Evolutionary conservation across 1,140 invertebrate species (phyloP), one percentile per base, ranked within the genome.

Genomic region (Gryon sp.): DNA sequence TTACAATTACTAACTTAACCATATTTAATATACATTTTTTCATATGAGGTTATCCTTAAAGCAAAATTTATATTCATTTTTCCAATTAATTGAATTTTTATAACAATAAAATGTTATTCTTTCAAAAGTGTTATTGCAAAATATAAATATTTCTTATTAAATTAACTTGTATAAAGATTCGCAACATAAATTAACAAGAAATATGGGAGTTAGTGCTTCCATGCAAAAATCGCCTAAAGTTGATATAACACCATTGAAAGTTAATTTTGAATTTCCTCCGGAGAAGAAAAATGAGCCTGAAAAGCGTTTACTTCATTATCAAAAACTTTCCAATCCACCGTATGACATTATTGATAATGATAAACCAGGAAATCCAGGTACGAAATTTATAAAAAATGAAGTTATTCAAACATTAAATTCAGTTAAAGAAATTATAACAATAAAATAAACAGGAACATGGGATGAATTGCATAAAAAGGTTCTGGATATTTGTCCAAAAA

Each of bases 401-500:
- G n/a, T n/a, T n/a, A n/a, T n/a, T n/a, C n/a, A n/a, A n/a, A n/a
- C n/a, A n/a, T n/a, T n/a, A n/a, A n/a, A n/a, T n/a, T n/a, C n/a
- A n/a, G n/a, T n/a, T n/a, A n/a, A n/a, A 22, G 11, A 41, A 20
- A 20, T 18, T 45, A 19, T n/a, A 45, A 22, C n/a, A 50, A 18
- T 12, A 34, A 16, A 38, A 28, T 46, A 3, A 32, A 28, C 38
- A 79, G 84, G 85, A 14, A 86, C 80, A 7, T 87, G 87, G 70
- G 84, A 84, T 34, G 85, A 88, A 5, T 52, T 89, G 8, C 86
- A 89, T 14, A 86, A 82, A 34, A 86, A 83, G 52, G 80, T 84
- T 0, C 74, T 82, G 5, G 92, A 95, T 77, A 82, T 97, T 8
- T 94, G 94, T 80, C 95, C 95, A 2, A 89, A 90, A 34, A 90